Base-by-base conservation (phyloP, 35 echinoderm and acorn worm species). In the Eucidaris tribuloides region DNA sequence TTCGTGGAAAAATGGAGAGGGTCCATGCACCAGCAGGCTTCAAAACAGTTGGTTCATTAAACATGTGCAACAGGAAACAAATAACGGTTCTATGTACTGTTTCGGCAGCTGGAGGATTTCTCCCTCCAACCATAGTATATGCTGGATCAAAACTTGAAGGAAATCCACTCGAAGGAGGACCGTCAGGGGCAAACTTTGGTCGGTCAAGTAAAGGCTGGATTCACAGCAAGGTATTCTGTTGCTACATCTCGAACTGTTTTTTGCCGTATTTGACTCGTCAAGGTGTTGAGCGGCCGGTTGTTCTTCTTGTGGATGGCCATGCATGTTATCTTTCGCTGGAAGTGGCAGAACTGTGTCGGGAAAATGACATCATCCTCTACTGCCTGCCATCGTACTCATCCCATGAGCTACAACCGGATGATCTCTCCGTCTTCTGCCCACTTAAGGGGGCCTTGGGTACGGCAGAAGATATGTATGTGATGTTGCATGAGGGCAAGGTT, bases 241-340 rank as follows among this genome's bases (percentile, higher is more conserved):
- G 74, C 32, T 92, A 74, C 72, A 52, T 72, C 2, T 65, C 83
- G 1, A 92, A 91, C 38, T 71, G 85, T 32, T 92, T 92, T 30
- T 22, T 60, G 18, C 45, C 83, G 6, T 81, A 28, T 22, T n/a
- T 86, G 22, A 79, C 61, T 33, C 20, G 45, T 3, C 2, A 82
- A 30, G 9, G 14, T 20, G 58, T 91, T 9, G 15, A 46, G 5
- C 50, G 80, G 15, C 91, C 91, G 27, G 91, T 88, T 5, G 42
- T 93, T 5, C 57, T 93, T 13, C 31, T 91, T 61, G 55, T 91
- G 2, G 63, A 82, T 42, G 78, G 84, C 19, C 83, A 92, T 44
- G 54, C 65, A 4, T 55, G 36, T 7, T 77, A 94, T 70, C 54
- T 89, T 2, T 89, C 58, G 29, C 39, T 89, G 13, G 46, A 94